Base-by-base conservation (phyloP, 2,113 vertebrate species). In the Eclectus roratus region DNA sequence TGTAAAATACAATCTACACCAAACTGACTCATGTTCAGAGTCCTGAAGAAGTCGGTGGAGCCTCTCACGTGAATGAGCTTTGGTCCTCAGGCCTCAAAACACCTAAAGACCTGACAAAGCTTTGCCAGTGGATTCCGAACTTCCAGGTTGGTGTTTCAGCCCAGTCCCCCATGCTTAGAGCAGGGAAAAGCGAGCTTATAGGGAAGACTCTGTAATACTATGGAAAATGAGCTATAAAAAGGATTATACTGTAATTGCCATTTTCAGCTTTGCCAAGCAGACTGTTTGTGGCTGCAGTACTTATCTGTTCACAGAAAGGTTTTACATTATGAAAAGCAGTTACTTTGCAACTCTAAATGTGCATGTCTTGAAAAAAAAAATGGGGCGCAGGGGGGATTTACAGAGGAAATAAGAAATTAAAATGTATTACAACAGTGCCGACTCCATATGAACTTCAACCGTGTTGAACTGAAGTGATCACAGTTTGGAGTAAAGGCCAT, bases 1-100 rank as follows among this genome's bases (percentile, higher is more conserved):
- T 43, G 44, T 7, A 83, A 94, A 96, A 96, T 93, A 95, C 90
- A 93, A 77, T 88, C 84, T 83, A 63, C 70, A 88, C 80, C 80
- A 82, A 95, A 91, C 90, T 64, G 72, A 47, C 92, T 72, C 90
- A 79, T 43, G 85, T 69, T 50, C 80, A 5, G 8, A 17, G 61
- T 39, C 80, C 92, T 47, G 14, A 7, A 7, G 82, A 41, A 84
- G 85, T 24, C 5, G 1, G 50, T 7, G 50, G 76, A 86, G 84
- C 78, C 0, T 1, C 87, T 88, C 31, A 41, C 79, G 77, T 2
- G 41, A 91, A 91, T 29, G 1, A 91, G 69, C 92, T 96, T 96
- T 88, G 91, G 93, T 96, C 80, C 93, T 86, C 91, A 85, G 93
- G 94, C 76, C 94, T 87, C 53, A 8, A 27, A 93, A 78, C 8